Evolutionary conservation across 2,113 vertebrate species (phyloP).

Genomic region (Semnornis frantzii): DNA sequence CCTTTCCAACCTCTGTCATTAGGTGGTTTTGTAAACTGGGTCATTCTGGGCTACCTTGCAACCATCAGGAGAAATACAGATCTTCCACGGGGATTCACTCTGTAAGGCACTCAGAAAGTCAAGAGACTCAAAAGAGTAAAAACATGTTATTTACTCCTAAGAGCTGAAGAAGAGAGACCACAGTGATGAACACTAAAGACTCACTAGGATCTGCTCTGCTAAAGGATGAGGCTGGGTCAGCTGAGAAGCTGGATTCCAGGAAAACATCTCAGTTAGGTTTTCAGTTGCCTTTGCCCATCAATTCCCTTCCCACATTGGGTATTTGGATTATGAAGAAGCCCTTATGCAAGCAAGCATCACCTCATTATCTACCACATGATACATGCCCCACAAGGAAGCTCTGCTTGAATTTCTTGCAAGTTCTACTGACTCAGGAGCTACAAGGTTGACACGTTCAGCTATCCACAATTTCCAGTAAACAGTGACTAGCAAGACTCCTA

Average conservation of each 20-base stretch:
- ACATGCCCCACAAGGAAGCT: neutral
- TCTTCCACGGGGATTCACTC: neutral
- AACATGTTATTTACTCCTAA: neutral
- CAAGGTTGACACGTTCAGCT: neutral
- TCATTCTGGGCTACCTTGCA: neutral
- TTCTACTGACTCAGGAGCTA: neutral
- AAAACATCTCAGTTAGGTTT: neutral
- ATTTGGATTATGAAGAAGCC: neutral
- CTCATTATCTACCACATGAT: neutral
- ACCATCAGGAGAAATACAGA: neutral
- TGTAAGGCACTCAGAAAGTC: neutral
- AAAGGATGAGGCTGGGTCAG: neutral
- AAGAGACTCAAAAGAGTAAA: no score
- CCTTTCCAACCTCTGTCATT: no score
- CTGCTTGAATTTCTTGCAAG: neutral
- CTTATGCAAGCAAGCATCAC: neutral
- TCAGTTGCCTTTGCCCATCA: neutral
- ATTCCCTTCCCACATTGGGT: rapidly evolving
- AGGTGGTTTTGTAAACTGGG: neutral
- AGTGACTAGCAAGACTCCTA: neutral
- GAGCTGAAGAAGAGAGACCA: neutral
- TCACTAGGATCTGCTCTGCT: neutral
- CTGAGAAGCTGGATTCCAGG: neutral
- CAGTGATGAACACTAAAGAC: neutral
- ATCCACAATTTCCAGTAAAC: neutral